Percentiles rank a stretch among this genome's conserved stretches.
Evolutionary conservation across 2,113 vertebrate genomes (phyloP).

Genomic region (Melanerpes formicivorus): DNA sequence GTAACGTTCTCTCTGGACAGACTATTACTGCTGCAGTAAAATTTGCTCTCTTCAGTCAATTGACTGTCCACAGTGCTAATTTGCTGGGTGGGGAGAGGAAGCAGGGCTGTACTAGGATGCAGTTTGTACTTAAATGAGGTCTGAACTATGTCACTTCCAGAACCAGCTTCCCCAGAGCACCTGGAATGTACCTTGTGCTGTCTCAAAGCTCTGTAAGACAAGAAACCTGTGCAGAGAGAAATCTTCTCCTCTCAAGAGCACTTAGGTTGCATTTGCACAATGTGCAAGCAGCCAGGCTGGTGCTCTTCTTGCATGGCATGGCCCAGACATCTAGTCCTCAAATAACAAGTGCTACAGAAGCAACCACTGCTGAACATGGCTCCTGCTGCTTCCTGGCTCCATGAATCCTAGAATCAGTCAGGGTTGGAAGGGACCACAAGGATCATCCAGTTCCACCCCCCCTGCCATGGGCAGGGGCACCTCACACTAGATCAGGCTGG

Average conservation of each 20-base stretch:
- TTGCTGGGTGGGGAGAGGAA: conserved; percentile 27
- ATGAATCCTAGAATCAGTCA: too few relatives aligned
- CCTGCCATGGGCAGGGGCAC: too few relatives aligned
- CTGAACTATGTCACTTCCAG: neutral
- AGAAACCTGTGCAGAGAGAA: neutral
- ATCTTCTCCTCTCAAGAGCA: neutral
- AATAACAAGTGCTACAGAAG: accelerated
- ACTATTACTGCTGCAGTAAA: neutral
- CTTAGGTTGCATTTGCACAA: neutral
- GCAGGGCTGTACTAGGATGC: neutral
- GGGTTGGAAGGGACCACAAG: too few relatives aligned
- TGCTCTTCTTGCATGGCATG: neutral
- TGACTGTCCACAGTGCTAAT: neutral
- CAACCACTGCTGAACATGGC: neutral
- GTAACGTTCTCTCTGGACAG: neutral
- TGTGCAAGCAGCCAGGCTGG: accelerated
- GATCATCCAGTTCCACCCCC: too few relatives aligned
- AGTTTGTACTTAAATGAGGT: neutral
- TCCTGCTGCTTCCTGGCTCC: neutral
- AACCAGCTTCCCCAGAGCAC: neutral
- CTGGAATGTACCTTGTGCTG: neutral
- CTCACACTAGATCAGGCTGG: too few relatives aligned
- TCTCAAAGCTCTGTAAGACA: neutral
- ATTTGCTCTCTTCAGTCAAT: neutral
- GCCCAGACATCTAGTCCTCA: neutral